Percentiles rank a stretch among this genome's conserved stretches.
Conservation (phyloP, 1,140 invertebrate species). For the Zaprionus taronus region DNA sequence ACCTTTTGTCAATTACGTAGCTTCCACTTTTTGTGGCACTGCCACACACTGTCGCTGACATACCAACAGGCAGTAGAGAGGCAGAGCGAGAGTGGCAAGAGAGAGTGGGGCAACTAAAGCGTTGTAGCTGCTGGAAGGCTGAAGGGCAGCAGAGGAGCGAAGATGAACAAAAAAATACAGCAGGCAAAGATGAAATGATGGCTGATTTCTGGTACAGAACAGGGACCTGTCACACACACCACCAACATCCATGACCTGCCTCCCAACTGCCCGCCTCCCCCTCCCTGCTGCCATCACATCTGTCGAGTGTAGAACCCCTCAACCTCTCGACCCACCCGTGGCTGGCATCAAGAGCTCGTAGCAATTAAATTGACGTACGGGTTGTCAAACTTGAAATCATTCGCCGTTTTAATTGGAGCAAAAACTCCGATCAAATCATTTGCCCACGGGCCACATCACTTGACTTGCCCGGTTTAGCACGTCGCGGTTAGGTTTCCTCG, state of each 20-base stretch:
- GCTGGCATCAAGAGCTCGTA: slow-evolving; percentile 53
- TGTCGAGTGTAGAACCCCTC: neutral
- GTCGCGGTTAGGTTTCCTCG: neutral
- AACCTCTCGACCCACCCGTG: slow-evolving; percentile 14
- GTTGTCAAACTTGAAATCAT: slow-evolving; percentile 75
- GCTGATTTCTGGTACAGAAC: slow-evolving; percentile 66
- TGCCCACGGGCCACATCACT: slow-evolving; percentile 3
- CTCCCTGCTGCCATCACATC: neutral
- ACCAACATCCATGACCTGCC: neutral
- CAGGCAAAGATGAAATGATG: slow-evolving; percentile 75
- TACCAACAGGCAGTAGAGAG: neutral
- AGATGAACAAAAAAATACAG: slow-evolving; percentile 50
- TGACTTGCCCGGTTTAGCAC: slow-evolving; percentile 20
- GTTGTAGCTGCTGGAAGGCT: slow-evolving; percentile 9
- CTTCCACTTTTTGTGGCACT: slow-evolving; percentile 41
- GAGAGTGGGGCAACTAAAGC: neutral
- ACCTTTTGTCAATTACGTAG: slow-evolving; percentile 78
- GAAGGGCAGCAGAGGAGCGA: slow-evolving; percentile 10
- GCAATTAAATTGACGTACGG: slow-evolving; percentile 81
- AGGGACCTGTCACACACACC: neutral
- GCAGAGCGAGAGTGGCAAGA: neutral
- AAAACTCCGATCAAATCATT: slow-evolving; percentile 50
- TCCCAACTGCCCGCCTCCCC: neutral
- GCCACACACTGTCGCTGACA: slow-evolving; percentile 49
- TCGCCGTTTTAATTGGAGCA: slow-evolving; percentile 77